Percentiles rank a stretch among this genome's conserved stretches.
These are phyloP conservation scores for Chorisops tibialis DNA, from an alignment of 2,888 invertebrate species.

Conservation along the genomic window DNA sequence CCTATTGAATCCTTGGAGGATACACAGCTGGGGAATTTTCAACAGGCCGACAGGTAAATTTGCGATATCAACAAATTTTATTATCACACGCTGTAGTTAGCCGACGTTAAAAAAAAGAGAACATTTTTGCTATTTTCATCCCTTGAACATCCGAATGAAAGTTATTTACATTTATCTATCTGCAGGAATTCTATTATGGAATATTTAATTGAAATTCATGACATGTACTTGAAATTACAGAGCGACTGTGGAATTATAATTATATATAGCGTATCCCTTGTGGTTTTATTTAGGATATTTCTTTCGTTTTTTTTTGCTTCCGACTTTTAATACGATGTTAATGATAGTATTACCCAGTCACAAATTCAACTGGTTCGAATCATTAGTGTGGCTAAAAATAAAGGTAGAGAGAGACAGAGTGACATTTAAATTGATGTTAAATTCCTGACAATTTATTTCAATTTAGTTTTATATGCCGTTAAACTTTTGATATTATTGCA, in stretches of 20 bases:
- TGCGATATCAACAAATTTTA: neutral
- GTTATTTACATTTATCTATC: conserved; percentile 30
- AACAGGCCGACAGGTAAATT: too few relatives aligned
- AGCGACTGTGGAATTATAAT: conserved; percentile 1
- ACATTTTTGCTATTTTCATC: conserved; percentile 10
- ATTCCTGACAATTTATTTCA: too few relatives aligned
- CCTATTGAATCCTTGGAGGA: neutral
- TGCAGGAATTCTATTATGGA: conserved; percentile 26
- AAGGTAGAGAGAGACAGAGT: too few relatives aligned
- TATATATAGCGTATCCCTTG: too few relatives aligned
- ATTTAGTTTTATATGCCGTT: too few relatives aligned
- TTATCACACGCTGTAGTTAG: neutral
- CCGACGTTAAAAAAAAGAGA: conserved; percentile 12
- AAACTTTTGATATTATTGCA: too few relatives aligned
- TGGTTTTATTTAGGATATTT: too few relatives aligned
- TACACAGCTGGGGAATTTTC: neutral
- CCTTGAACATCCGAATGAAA: conserved; percentile 18
- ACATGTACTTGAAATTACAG: conserved; percentile 9
- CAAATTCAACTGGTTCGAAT: neutral
- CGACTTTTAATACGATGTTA: too few relatives aligned
- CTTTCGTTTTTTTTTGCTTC: too few relatives aligned
- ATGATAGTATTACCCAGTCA: too few relatives aligned
- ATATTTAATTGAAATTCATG: conserved; percentile 18
- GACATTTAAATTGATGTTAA: too few relatives aligned
- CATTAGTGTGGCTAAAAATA: neutral